Conservation (phyloP, 2,888 invertebrate genomes). For the Leptopilina myrica region DNA sequence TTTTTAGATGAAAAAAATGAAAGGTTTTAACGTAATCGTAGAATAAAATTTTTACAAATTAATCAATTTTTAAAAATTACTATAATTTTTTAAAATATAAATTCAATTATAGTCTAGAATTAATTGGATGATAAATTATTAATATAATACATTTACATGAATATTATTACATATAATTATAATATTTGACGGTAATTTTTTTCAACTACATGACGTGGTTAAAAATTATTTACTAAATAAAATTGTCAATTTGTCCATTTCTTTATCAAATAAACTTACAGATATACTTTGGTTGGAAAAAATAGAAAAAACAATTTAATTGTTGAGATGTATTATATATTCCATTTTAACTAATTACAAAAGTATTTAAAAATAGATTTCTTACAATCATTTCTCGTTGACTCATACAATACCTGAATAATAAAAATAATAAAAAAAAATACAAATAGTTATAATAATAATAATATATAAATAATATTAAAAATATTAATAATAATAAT, state of each 20-base stretch:
- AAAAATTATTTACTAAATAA: no score
- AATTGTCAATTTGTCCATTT: no score
- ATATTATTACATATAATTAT: no score
- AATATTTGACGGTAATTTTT: no score
- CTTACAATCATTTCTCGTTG: neutral
- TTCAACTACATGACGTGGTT: no score
- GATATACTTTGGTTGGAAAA: conserved; percentile 44
- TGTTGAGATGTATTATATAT: conserved; percentile 66
- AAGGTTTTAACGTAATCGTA: no score
- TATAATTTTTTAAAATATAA: neutral
- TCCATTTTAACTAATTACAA: conserved; percentile 63
- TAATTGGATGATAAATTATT: no score
- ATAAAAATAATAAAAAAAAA: neutral
- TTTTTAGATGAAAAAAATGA: no score
- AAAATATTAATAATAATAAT: neutral
- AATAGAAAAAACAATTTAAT: conserved; percentile 54
- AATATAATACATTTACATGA: no score
- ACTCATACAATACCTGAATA: neutral
- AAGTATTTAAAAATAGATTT: conserved; percentile 37
- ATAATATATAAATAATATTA: neutral
- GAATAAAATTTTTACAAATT: no score
- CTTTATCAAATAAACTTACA: conserved; percentile 24
- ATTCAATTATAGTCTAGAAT: no score
- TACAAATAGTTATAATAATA: neutral
- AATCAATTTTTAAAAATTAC: no score